Percentiles rank a stretch among this genome's conserved stretches.
Evolutionary conservation across 2,113 vertebrate species (phyloP).

Genomic region (Tringa solitaria): DNA sequence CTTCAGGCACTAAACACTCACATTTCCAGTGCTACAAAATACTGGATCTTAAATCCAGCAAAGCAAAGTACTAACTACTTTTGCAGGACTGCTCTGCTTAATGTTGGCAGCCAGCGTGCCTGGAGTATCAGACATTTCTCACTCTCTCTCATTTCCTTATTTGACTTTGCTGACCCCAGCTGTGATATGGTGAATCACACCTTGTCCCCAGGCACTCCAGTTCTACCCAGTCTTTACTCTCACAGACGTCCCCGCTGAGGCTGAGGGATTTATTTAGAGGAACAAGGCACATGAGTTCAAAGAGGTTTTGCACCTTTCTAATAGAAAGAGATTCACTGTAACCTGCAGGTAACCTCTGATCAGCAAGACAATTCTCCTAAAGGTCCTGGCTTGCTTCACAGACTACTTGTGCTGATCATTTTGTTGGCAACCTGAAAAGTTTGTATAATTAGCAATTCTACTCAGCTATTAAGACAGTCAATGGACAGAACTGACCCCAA

Average conservation of each 20-base stretch:
- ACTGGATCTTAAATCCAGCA: not conserved
- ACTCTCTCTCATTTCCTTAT: not conserved
- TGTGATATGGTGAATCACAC: not conserved
- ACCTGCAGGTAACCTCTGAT: not conserved
- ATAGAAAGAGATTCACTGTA: not conserved
- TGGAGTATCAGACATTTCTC: not conserved
- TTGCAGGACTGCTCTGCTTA: not conserved
- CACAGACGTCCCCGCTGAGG: not conserved
- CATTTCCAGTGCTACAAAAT: not conserved
- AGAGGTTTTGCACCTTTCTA: not conserved
- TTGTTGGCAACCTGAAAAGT: not conserved
- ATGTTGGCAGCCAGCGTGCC: constrained; percentile 19
- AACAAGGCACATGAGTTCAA: not conserved
- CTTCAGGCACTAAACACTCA: not conserved
- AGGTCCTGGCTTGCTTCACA: not conserved
- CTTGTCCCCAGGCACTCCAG: not conserved
- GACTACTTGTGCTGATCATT: not conserved
- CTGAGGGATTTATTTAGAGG: not conserved
- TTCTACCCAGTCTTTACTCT: not conserved
- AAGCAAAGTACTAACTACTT: not conserved
- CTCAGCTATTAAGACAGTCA: not conserved
- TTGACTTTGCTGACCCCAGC: not conserved
- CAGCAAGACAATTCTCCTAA: not conserved
- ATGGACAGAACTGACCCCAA: not conserved
- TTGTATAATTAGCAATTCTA: not conserved